Conservation (phyloP, 2,888 invertebrate genomes). For the Plemyria rubiginata region DNA sequence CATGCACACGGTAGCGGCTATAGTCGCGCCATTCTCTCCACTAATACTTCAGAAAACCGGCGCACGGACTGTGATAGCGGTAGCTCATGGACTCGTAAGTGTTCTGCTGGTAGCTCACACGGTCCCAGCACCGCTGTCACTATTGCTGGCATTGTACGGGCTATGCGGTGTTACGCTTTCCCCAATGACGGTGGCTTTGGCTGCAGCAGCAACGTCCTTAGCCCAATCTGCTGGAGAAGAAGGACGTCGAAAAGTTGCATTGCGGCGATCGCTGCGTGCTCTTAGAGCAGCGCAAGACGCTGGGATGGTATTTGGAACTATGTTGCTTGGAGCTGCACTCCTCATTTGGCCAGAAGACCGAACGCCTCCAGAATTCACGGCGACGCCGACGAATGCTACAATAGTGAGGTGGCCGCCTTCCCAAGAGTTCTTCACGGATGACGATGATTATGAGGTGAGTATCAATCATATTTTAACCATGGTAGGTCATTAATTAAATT, state of each 20-base stretch:
- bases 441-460: constrained; percentile 83
- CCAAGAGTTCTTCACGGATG: constrained; percentile 83
- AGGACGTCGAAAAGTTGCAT: constrained; percentile 63
- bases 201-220: constrained; percentile 84
- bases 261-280: constrained; percentile 73
- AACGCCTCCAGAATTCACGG: constrained; percentile 74
- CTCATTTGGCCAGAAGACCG: constrained; percentile 78
- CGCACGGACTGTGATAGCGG: constrained; percentile 68
- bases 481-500: too few relatives aligned
- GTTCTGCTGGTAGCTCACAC: constrained; percentile 86
- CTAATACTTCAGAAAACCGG: constrained; percentile 75
- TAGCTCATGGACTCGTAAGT: constrained; percentile 83
- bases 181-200: constrained; percentile 83
- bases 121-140: constrained; percentile 66
- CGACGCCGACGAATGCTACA: constrained; percentile 64
- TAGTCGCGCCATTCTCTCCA: constrained; percentile 80
- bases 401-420: constrained; percentile 70
- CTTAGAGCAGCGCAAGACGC: constrained; percentile 77
- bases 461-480: not conserved
- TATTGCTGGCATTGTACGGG: constrained; percentile 71
- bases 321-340: constrained; percentile 75
- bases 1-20: constrained; percentile 86
- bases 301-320: constrained; percentile 72
- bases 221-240: constrained; percentile 83
- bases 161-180: constrained; percentile 84